Evolutionary conservation across 1,140 invertebrate species (phyloP), one percentile per base, ranked within the genome.

Genomic region (Eueides isabella): DNA sequence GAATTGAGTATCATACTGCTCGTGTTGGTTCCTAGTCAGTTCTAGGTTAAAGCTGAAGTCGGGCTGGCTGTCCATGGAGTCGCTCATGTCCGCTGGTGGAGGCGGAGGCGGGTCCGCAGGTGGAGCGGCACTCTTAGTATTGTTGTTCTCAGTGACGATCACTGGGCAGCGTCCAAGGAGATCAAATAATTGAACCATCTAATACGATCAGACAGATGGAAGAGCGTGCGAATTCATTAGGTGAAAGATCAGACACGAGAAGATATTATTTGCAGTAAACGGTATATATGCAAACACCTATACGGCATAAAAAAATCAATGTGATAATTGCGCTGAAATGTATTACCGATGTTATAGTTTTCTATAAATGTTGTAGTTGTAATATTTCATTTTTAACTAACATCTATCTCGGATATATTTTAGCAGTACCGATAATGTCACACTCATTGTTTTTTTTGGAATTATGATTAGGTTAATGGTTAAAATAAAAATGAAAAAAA

Each of bases 1-100:
- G 77, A 97, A 97, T 86, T 97, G 97, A 29, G 94, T 94, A 66
- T 95, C 96, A 82, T 97, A 97, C 48, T 96, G 96, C 72, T 96
- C 91, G 55, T 96, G 96, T 85, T 97, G 96, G 80, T 95, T 94
- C 83, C 94, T 95, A 78, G 94, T 95, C 66, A 97, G 92, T 91
- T 95, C 96, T 93, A 97, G 95, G 63, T 96, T 95, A 90, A 97
- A 97, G 73, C 94, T 94, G 80, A 94, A 91, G 83, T 92, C 89
- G 29, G 87, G 85, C 78, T 90, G 87, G 85, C 88, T 84, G 71
- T 90, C 88, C 81, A 90, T 87, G 73, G 80, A 89, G 84, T 87
- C 88, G 23, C 73, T 84, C 71, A 86, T 78, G 74, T 85, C 89
- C 23, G 72, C 84, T 67, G 87, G 86, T 71, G 87, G 91, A 26